Conservation (phyloP, 2,888 invertebrate species). For the Heliconius aoede region DNA sequence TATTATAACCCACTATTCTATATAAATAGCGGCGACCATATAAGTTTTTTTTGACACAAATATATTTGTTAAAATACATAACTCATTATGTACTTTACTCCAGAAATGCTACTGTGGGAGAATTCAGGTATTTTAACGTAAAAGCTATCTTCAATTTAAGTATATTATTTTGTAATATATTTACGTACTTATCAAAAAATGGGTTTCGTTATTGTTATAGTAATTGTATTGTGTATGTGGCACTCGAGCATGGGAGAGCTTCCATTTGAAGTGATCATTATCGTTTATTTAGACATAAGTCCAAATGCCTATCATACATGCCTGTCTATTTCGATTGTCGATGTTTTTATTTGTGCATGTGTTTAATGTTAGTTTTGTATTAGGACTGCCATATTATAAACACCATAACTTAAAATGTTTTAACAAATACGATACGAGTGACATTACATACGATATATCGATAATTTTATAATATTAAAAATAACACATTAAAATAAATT, state of each 20-base stretch:
- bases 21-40: background rate
- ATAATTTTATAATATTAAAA: background rate
- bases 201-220: slow-evolving; percentile 7
- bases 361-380: slow-evolving; percentile 56
- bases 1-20: background rate
- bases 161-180: slow-evolving; percentile 14
- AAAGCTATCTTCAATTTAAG: slow-evolving; percentile 7
- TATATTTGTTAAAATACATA: background rate
- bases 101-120: slow-evolving; percentile 52
- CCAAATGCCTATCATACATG: slow-evolving; percentile 6
- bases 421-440: background rate
- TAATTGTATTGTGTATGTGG: slow-evolving; percentile 31
- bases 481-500: background rate
- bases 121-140: slow-evolving; percentile 47
- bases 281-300: slow-evolving; percentile 11
- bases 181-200: background rate
- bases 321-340: background rate
- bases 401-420: background rate
- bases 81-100: slow-evolving; percentile 44
- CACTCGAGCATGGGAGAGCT: slow-evolving; percentile 37
- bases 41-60: background rate
- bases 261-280: slow-evolving; percentile 20
- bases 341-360: slow-evolving; percentile 35
- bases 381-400: slow-evolving; percentile 13
- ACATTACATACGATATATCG: background rate